Evolutionary conservation across 2,888 invertebrate species (phyloP).

Genomic region (Galerucella pusilla): DNA sequence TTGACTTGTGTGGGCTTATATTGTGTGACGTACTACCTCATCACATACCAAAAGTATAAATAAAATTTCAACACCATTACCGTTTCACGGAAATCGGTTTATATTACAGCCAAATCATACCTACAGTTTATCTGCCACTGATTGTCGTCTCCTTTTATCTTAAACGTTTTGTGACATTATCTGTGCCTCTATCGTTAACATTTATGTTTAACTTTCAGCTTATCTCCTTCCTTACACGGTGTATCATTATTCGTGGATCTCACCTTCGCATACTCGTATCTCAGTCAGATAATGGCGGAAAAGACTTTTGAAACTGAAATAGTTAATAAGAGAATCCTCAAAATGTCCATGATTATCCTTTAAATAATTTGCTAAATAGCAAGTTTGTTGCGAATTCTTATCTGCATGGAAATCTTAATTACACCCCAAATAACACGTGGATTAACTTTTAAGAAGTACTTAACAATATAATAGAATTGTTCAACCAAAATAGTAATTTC

Average conservation of each 20-base stretch:
- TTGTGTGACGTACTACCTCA: too few species aligned
- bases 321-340: conserved; percentile 39
- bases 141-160: conserved; percentile 19
- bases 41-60: too few species aligned
- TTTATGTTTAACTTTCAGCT: conserved; percentile 35
- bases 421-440: background rate
- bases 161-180: conserved; percentile 29
- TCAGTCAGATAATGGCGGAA: conserved; percentile 35
- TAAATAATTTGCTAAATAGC: conserved; percentile 16
- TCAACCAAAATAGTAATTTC: too few species aligned
- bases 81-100: background rate
- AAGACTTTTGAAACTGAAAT: conserved; percentile 33
- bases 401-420: background rate
- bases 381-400: background rate
- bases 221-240: conserved; percentile 40
- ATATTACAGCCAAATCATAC: background rate
- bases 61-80: background rate
- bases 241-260: conserved; percentile 37
- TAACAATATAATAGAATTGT: too few species aligned
- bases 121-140: background rate
- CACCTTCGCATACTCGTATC: conserved; percentile 33
- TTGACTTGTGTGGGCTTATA: too few species aligned
- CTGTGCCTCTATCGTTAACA: conserved; percentile 33
- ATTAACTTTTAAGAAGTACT: background rate
- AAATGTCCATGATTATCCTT: conserved; percentile 33